phyloP scores from a whole-genome alignment of 1,140 invertebrate genomes.

The Sweltsa coloradensis region DNA sequence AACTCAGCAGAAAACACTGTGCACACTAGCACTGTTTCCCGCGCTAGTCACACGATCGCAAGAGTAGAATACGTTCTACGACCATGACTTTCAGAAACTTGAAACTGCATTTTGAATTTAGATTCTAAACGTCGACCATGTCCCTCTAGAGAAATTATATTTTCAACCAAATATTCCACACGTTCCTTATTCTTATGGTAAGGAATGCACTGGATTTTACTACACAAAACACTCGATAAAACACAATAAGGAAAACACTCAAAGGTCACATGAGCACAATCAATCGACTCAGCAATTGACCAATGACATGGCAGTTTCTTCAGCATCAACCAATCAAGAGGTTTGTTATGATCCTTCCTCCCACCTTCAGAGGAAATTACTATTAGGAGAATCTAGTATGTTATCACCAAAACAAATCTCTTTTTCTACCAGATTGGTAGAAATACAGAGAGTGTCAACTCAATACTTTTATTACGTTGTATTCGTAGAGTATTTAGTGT shows the following conservation, averaged over 20 bases:
- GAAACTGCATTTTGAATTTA: background rate
- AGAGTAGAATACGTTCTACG: constrained; percentile 1
- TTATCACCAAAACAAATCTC: too few relatives aligned
- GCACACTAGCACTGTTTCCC: constrained; percentile 3
- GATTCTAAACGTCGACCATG: background rate
- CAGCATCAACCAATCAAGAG: constrained; percentile 5
- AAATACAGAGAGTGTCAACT: too few relatives aligned
- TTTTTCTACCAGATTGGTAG: too few relatives aligned
- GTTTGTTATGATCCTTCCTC: constrained; percentile 9
- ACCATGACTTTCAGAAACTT: constrained; percentile 6
- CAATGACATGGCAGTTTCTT: background rate
- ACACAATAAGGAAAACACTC: constrained; percentile 12
- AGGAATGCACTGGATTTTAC: constrained; percentile 1
- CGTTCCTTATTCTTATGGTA: background rate
- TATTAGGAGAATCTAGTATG: background rate
- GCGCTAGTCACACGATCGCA: constrained; percentile 9
- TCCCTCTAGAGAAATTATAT: background rate
- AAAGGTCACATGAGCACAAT: constrained; percentile 20
- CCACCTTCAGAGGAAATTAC: constrained; percentile 1
- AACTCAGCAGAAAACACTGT: constrained; percentile 1
- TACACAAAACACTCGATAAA: background rate
- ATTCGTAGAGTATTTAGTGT: too few relatives aligned
- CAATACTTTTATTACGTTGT: too few relatives aligned
- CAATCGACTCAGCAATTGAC: constrained; percentile 12
- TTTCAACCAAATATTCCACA: background rate